These are phyloP conservation scores for Tetramorium parvispinum DNA, from an alignment of 1,140 invertebrate species.

Conservation along the genomic window DNA sequence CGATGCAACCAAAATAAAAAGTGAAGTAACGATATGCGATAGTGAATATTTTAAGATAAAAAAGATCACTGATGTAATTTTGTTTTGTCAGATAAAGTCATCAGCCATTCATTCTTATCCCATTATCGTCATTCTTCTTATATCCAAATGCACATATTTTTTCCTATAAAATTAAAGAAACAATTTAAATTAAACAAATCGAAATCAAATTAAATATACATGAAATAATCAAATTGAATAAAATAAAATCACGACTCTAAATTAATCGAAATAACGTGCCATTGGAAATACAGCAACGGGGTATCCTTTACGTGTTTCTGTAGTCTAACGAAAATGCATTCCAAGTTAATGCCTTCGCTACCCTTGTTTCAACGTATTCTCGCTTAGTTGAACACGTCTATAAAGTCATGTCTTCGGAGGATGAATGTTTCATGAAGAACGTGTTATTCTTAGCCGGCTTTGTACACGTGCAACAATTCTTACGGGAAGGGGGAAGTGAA, in stretches of 20 bases:
- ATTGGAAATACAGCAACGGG: neutral
- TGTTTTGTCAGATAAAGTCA: neutral
- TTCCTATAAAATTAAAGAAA: neutral
- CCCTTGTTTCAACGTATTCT: neutral
- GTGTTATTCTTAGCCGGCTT: slow-evolving; percentile 38
- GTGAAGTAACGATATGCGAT: neutral
- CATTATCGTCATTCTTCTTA: neutral
- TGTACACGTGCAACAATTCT: neutral
- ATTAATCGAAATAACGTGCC: neutral
- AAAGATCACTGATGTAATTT: neutral
- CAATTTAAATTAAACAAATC: neutral
- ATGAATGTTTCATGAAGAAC: slow-evolving; percentile 48
- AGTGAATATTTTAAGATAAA: neutral
- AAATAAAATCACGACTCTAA: neutral
- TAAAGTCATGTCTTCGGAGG: neutral
- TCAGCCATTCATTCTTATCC: neutral
- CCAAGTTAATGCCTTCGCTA: neutral
- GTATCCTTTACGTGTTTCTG: neutral
- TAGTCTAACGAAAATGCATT: neutral
- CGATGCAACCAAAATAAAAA: neutral
- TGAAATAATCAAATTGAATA: neutral
- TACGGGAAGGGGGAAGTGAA: neutral
- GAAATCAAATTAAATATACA: too few species aligned
- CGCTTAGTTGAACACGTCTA: neutral
- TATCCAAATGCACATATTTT: neutral